Conservation (phyloP, 2,113 vertebrate species). For the Xiphorhynchus elegans region DNA sequence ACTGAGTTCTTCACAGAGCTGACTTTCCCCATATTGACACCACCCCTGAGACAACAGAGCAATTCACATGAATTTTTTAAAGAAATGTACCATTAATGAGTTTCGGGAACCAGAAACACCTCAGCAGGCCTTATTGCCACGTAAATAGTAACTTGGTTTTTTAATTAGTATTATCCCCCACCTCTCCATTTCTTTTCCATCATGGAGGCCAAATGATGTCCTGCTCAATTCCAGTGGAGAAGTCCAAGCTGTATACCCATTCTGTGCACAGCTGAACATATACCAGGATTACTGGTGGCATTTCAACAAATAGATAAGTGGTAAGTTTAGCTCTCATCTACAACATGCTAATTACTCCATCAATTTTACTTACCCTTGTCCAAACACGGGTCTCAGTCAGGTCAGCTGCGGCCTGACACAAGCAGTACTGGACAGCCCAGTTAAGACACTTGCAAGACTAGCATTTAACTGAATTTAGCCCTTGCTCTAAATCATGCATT, state of each 20-base stretch:
- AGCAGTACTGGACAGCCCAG: not conserved
- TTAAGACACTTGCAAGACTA: not conserved
- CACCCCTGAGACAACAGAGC: not conserved
- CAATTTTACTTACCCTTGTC: not conserved
- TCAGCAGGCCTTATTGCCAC: not conserved
- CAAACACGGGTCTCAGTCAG: not conserved
- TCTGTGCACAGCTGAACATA: fast-evolving
- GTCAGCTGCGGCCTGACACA: not conserved
- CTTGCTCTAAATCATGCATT: not conserved
- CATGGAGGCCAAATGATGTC: not conserved
- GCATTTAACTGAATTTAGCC: not conserved
- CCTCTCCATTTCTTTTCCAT: not conserved
- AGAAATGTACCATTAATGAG: not conserved
- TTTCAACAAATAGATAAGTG: not conserved
- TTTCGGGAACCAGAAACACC: not conserved
- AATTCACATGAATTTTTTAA: fast-evolving
- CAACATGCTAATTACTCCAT: not conserved
- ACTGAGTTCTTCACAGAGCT: not conserved
- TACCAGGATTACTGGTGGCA: not conserved
- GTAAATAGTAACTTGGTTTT: not conserved
- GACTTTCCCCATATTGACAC: fast-evolving
- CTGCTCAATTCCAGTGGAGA: not conserved
- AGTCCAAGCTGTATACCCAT: not conserved
- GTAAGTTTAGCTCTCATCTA: not conserved
- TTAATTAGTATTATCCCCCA: not conserved